phyloP scores from a whole-genome alignment of 2,113 vertebrate genomes.

The Merops nubicus region DNA sequence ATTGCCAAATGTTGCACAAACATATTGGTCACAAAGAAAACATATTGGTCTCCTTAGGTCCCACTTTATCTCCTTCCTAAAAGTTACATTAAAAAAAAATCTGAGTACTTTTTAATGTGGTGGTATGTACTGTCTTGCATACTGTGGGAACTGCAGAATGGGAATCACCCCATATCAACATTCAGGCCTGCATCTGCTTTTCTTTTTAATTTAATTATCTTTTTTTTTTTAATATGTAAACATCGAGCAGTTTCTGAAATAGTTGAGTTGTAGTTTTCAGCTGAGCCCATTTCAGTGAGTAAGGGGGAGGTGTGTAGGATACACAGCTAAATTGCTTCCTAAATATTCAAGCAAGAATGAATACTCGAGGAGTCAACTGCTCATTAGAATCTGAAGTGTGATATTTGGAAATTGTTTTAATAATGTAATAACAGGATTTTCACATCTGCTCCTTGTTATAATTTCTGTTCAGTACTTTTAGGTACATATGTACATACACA shows the following conservation, averaged over 20 bases:
- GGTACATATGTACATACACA: not conserved
- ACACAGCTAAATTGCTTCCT: not conserved
- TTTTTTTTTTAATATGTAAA: not conserved
- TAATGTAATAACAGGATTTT: not conserved
- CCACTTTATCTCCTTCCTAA: not conserved
- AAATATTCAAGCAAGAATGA: not conserved
- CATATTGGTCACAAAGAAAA: not conserved
- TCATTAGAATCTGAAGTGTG: not conserved
- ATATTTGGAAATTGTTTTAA: not conserved
- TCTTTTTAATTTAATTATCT: no score
- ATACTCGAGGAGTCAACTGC: not conserved
- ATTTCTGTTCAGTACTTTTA: not conserved
- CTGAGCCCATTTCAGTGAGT: not conserved
- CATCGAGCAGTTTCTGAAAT: not conserved
- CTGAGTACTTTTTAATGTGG: not conserved
- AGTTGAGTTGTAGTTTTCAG: not conserved
- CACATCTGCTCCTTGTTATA: not conserved
- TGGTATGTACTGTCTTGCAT: not conserved
- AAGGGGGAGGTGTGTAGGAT: not conserved
- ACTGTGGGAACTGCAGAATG: not conserved
- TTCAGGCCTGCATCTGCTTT: not conserved
- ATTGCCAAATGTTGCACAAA: not conserved
- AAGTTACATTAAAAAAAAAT: not conserved
- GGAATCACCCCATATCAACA: not conserved
- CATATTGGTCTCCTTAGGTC: not conserved